Percentiles rank a stretch among this genome's conserved stretches.
phyloP scores from a whole-genome alignment of 92 coral and sea anemone species.

The Phenganax subtilis region DNA sequence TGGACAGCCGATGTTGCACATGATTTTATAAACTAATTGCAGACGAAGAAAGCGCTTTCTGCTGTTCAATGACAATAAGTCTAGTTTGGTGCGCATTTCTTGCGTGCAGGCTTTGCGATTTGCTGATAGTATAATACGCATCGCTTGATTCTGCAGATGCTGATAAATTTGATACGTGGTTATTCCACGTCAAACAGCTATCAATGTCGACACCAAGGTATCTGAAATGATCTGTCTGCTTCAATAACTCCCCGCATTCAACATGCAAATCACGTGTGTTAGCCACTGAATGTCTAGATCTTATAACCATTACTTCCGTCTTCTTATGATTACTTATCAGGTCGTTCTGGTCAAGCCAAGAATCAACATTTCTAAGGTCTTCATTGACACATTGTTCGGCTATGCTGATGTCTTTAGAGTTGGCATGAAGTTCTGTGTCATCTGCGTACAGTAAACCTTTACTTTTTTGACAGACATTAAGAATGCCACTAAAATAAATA shows the following conservation, averaged over 20 bases:
- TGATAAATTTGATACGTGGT: constrained; percentile 12
- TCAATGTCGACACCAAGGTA: constrained; percentile 42
- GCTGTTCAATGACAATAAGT: constrained; percentile 24
- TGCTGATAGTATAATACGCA: constrained; percentile 28
- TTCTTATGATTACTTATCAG: constrained; percentile 47
- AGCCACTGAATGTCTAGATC: constrained; percentile 38
- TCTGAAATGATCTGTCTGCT: constrained; percentile 39
- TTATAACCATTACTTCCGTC: constrained; percentile 43
- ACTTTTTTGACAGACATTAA: constrained; percentile 42
- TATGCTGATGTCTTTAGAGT: constrained; percentile 35
- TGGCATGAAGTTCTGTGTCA: constrained; percentile 45
- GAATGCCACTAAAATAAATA: constrained; percentile 47
- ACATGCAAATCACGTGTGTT: constrained; percentile 29
- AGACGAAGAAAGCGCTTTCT: constrained; percentile 17
- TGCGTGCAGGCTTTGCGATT: constrained; percentile 25
- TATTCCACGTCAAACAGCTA: constrained; percentile 36
- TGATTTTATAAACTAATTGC: constrained; percentile 34
- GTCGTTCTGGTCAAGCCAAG: constrained; percentile 41
- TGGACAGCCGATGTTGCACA: constrained; percentile 35
- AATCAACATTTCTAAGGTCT: constrained; percentile 22
- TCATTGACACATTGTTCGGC: constrained; percentile 39
- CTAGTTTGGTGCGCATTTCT: constrained; percentile 21
- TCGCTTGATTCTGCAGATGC: constrained; percentile 46
- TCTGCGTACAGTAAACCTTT: constrained; percentile 51
- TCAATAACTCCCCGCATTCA: constrained; percentile 32